phyloP scores from a whole-genome alignment of 1,140 invertebrate species.

The Caerostris extrusa region DNA sequence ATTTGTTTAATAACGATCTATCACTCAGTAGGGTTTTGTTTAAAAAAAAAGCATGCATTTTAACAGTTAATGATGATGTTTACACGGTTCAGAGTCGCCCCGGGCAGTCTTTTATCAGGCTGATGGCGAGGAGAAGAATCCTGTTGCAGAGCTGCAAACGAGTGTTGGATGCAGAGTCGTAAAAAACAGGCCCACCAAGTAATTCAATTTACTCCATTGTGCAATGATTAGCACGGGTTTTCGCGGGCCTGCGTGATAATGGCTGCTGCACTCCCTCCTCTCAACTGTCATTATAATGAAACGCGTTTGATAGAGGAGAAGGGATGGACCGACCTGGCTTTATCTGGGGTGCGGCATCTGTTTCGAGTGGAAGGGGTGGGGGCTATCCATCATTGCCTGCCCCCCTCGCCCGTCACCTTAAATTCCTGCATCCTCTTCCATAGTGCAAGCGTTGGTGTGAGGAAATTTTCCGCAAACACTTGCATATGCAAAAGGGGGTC shows the following conservation, averaged over 20 bases:
- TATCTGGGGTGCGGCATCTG: conserved; percentile 74
- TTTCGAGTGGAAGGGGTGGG: conserved; percentile 29
- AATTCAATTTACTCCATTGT: conserved; percentile 11
- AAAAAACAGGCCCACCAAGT: not conserved
- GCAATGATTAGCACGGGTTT: not conserved
- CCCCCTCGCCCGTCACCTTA: conserved; percentile 32
- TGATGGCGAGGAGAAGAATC: no score
- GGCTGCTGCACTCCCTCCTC: not conserved
- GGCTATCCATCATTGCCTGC: conserved; percentile 62
- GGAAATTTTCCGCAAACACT: conserved; percentile 70
- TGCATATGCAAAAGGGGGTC: conserved; percentile 65
- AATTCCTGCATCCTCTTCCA: not conserved
- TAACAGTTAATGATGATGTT: no score
- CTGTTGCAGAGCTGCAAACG: no score
- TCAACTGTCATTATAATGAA: conserved; percentile 34
- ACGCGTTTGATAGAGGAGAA: conserved; percentile 44
- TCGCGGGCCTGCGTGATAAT: not conserved
- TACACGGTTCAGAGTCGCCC: no score
- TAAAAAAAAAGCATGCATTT: no score
- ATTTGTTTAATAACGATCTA: no score
- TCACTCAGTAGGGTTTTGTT: no score
- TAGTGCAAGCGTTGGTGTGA: not conserved
- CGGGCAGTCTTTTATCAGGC: no score
- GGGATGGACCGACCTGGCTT: conserved; percentile 6
- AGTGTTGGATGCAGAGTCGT: no score